phyloP scores from a whole-genome alignment of 2,888 invertebrate species.

The Leptogaster cylindrica region DNA sequence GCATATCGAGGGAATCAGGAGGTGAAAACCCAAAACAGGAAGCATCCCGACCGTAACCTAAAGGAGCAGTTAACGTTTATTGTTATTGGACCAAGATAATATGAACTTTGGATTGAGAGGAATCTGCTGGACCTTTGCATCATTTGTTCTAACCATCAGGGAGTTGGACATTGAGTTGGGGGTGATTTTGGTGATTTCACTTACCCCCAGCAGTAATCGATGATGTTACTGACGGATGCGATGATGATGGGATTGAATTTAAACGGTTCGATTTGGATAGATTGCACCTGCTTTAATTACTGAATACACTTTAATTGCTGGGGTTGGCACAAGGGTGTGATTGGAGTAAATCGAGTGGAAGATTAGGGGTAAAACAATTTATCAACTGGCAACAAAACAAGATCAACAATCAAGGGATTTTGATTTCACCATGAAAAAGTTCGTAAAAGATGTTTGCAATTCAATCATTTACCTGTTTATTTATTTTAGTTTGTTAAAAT shows the following conservation, averaged over 20 bases:
- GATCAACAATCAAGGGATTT: neutral
- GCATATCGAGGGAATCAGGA: constrained; percentile 26
- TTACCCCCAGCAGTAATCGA: constrained; percentile 28
- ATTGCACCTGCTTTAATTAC: constrained; percentile 40
- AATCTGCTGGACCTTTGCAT: constrained; percentile 29
- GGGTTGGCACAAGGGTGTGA: constrained; percentile 12
- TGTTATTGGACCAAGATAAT: constrained; percentile 42
- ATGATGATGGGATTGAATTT: constrained; percentile 38
- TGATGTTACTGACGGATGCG: constrained; percentile 34
- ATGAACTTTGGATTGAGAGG: constrained; percentile 33
- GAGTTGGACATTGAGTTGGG: neutral
- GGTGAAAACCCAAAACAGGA: constrained; percentile 28
- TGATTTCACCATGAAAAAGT: neutral
- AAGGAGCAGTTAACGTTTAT: constrained; percentile 45
- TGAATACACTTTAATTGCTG: constrained; percentile 36
- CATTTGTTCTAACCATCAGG: constrained; percentile 21
- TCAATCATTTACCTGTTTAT: too few species aligned
- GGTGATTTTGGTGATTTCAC: constrained; percentile 36
- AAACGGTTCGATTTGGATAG: constrained; percentile 31
- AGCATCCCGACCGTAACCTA: constrained; percentile 29
- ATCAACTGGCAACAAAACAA: neutral
- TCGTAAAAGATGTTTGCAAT: too few species aligned
- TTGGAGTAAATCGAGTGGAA: constrained; percentile 32
- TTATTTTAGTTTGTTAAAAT: too few species aligned
- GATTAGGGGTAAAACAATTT: constrained; percentile 29